Evolutionary conservation across 2,888 invertebrate species (phyloP).

Genomic region (Folsomia manolachei): DNA sequence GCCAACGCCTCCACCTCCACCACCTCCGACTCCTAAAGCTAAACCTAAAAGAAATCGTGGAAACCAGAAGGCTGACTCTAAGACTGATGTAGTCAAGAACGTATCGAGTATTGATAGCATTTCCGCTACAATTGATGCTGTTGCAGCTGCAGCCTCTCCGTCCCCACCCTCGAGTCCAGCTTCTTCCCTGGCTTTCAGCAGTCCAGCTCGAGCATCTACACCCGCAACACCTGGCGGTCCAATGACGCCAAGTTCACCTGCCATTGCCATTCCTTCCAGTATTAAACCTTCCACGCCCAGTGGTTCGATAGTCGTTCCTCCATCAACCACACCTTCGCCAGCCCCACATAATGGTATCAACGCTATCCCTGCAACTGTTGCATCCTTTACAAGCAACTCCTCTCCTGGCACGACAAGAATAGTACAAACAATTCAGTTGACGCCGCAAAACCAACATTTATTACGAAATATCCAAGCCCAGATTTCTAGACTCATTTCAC

Average conservation of each 20-base stretch:
- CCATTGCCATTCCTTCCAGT: conserved; percentile 12
- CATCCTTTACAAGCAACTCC: neutral
- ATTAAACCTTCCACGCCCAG: conserved; percentile 21
- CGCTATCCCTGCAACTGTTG: neutral
- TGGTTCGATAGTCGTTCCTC: neutral
- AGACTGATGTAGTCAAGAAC: conserved; percentile 40
- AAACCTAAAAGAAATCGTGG: conserved; percentile 29
- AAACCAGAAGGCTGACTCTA: conserved; percentile 34
- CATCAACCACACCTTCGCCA: conserved; percentile 13
- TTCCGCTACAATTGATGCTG: conserved; percentile 39
- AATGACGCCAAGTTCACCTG: conserved; percentile 32
- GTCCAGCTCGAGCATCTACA: neutral
- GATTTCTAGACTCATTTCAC: conserved; percentile 44
- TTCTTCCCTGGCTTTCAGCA: neutral
- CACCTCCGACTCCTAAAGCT: conserved; percentile 27
- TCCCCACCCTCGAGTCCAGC: conserved; percentile 13
- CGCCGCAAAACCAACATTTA: conserved; percentile 69
- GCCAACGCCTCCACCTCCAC: conserved; percentile 28
- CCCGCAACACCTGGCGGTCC: conserved; percentile 14
- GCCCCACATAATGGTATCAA: conserved; percentile 2
- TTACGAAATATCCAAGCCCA: conserved; percentile 49
- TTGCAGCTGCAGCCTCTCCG: conserved; percentile 34
- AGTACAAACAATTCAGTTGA: conserved; percentile 70
- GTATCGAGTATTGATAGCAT: conserved; percentile 36
- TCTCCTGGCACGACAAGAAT: conserved; percentile 25